Base-by-base conservation (phyloP, 2,888 invertebrate species). In the Pseudococcus jackbeardsleyi region DNA sequence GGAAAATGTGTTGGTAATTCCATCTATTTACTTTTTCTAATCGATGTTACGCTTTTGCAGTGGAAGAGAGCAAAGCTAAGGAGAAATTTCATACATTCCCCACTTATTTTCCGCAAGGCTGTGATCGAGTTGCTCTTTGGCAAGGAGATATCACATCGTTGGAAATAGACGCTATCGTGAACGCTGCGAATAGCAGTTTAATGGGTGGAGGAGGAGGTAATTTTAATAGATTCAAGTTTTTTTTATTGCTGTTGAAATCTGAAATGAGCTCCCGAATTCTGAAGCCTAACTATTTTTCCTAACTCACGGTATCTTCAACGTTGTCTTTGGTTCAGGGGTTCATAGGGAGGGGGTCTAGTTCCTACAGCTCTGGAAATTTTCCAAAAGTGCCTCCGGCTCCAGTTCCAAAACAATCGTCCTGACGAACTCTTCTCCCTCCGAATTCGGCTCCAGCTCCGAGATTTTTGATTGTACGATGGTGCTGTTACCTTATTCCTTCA, bases 121-220 rank as follows among this genome's bases (percentile, higher is more conserved):
- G 93, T 7, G 92, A 93, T n/a, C 95, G 94, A 91, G 92, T 95
- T 79, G 94, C 94, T 9, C 91, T 95, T 89, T 96, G 94, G 92
- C 92, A 92, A 91, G 97, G 97, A 1, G 97, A 97, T 91, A 97
- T 98, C 39, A 97, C 97, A 0, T 93, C 93, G 86, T 92, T 98
- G 82, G 96, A 96, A 93, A 93, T 97, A 89, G 97, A 97, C 92
- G 96, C 95, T 0, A 96, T 98, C 90, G 97, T 97, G 0, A 98
- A 98, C 93, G 97, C 98, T 54, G 98, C 98, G 0, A 98, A 98
- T 92, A 93, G 93, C 0, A 91, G 92, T 26, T 92, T 97, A 72
- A 91, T 93, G 84, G 96, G 96, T 9, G 97, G 98, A 39, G 97
- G 97, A 46, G 97, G 97, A 91, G 94, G 94, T 94, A 91, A 85